Percentiles rank a stretch among this genome's conserved stretches.
phyloP scores from a whole-genome alignment of 2,888 invertebrate genomes.

The Limnephilus marmoratus region DNA sequence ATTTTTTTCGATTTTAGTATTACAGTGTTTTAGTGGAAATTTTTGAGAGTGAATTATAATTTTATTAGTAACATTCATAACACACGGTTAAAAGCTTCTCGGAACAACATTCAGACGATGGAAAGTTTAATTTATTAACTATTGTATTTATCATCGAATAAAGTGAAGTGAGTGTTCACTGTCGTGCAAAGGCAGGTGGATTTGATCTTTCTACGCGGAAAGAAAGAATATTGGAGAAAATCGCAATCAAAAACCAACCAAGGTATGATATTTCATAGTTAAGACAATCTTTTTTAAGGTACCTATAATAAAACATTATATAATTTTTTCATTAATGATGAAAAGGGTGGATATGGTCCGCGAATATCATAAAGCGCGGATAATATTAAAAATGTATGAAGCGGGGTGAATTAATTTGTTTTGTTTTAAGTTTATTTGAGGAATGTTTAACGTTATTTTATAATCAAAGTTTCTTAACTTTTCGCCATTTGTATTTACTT shows the following conservation, averaged over 20 bases:
- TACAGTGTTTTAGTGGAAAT: neutral
- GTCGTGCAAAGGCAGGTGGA: neutral
- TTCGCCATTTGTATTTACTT: neutral
- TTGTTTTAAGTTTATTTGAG: too few relatives aligned
- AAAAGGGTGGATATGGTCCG: too few relatives aligned
- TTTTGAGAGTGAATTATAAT: neutral
- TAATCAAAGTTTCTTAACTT: neutral
- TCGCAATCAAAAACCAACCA: neutral
- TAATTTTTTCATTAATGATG: too few relatives aligned
- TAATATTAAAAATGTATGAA: too few relatives aligned
- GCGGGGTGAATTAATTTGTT: too few relatives aligned
- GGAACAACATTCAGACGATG: neutral
- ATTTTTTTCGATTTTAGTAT: neutral
- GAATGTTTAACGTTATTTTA: neutral
- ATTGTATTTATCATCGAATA: neutral
- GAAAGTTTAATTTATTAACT: neutral
- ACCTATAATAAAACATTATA: too few relatives aligned
- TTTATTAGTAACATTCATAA: too few relatives aligned
- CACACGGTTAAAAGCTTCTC: neutral
- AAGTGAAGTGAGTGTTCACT: conserved; percentile 7
- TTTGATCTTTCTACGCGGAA: neutral
- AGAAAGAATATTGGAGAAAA: conserved; percentile 7
- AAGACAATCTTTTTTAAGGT: too few relatives aligned
- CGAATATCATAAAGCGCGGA: too few relatives aligned
- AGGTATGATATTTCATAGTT: neutral